Base-by-base conservation (phyloP, 2,888 invertebrate genomes). In the Pterostichus niger region DNA sequence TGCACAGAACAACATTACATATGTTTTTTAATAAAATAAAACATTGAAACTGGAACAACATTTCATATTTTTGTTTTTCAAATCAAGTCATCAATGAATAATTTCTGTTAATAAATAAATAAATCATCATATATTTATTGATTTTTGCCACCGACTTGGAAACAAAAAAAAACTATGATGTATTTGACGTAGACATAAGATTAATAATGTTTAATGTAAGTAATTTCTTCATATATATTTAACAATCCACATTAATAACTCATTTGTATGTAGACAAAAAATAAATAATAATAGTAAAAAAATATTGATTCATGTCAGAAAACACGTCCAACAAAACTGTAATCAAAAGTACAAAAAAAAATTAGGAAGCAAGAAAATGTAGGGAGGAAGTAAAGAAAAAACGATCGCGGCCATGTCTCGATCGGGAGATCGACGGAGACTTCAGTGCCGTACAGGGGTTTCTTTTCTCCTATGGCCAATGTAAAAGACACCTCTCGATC, bases 311-410 rank as follows among this genome's bases (percentile, higher is more conserved):
- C 64, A 13, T 64, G 64, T 64, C 64, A 40, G 40, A 64, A 52
- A 40, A 40, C 40, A 33, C 64, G 64, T 46, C 44, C 17, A 71
- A 64, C 64, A 64, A 64, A 64, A 71, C 44, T 71, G 46, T 71
- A 71, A 71, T 71, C 68, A 71, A 71, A 71, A 46, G 44, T 71
- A 71, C 44, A 77, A 59, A 76, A 75, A 77, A 59, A 76, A 52
- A 11, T 35, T n/a, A 77, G 40, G 76, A 76, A 76, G 68, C 68
- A 71, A 44, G 68, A 71, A 71, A 64, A 64, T 35, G 15, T 13
- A 11, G 61, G 6, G 13, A 64, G 64, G 46, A 15, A 71, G 68
- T 13, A n/a, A 9, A 44, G 40, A 52, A 75, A 73, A 75, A 75
- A 71, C 68, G 71, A 75, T 49, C 75, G 33, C 68, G 71, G 49